Base-by-base conservation (phyloP, 1,140 invertebrate species). In the Antheraea pernyi region DNA sequence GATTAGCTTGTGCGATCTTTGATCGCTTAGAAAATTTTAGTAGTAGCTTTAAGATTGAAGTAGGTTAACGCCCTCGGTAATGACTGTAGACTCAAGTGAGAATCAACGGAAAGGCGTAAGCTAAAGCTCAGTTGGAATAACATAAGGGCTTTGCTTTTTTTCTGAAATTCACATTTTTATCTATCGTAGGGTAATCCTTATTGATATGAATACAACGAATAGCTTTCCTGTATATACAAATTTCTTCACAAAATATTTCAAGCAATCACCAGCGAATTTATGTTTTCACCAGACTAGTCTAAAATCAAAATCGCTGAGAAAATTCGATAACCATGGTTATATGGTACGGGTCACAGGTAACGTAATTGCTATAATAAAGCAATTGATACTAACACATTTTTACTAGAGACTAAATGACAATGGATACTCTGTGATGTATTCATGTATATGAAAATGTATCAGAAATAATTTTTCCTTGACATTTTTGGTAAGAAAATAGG, bases 1-100 rank as follows among this genome's bases (percentile, higher is more conserved):
- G 88, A 82, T 83, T 92, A 92, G 90, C 90, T 92, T 91, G 46
- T 53, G 84, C 90, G 90, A 86, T 91, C 90, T 84, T 89, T 87
- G 90, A 92, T 92, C 90, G 89, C 76, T 83, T 91, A 91, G 88
- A 84, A 74, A 86, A 83, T 83, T 84, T 82, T 90, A 88, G 86
- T 88, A 86, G 84, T 89, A 88, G 87, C 86, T 89, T 83, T 89
- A 91, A 91, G 88, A 86, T 81, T 81, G 80, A 78, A 74, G 80
- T 85, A 42, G 82, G 84, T 85, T 85, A 78, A 80, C 83, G 88
- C 86, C 89, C 84, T 91, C 85, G 82, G 74, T 83, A 79, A 60
- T 75, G 72, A 71, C 61, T 69, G 61, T 68, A 67, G 65, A 16
- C n/a, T 59, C 36, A 7, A 59, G 37, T 37, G 30, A 67, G 42